These are phyloP conservation scores for Molanna angustata DNA, from an alignment of 2,888 invertebrate species.

Conservation along the genomic window DNA sequence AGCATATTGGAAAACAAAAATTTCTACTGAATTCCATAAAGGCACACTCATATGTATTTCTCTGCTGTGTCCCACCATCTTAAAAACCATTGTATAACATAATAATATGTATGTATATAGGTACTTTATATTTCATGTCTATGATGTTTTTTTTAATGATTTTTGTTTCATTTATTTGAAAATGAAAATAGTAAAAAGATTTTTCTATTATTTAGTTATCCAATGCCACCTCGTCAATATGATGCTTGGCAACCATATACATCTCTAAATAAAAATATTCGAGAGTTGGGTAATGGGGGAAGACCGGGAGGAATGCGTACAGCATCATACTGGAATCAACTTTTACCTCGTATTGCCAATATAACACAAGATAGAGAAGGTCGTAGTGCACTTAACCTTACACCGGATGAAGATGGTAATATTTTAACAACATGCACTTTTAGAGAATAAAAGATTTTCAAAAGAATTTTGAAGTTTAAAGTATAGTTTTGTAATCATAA, in stretches of 20 bases:
- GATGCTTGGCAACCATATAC: slow-evolving; percentile 62
- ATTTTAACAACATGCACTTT: background rate
- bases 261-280: slow-evolving; percentile 49
- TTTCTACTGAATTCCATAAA: too few species aligned
- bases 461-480: background rate
- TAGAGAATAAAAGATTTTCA: background rate
- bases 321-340: slow-evolving; percentile 45
- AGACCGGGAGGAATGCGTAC: slow-evolving; percentile 16
- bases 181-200: too few species aligned
- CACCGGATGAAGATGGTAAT: slow-evolving; percentile 14
- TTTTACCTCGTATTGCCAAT: slow-evolving; percentile 42
- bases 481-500: too few species aligned
- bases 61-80: too few species aligned
- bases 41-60: too few species aligned
- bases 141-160: too few species aligned
- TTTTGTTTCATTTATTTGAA: too few species aligned
- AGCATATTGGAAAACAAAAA: too few species aligned
- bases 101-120: too few species aligned
- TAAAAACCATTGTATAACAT: too few species aligned
- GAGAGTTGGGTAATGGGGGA: slow-evolving; percentile 42
- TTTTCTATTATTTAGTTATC: too few species aligned
- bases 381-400: slow-evolving; percentile 6
- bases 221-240: slow-evolving; percentile 51
- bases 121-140: too few species aligned
- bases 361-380: slow-evolving; percentile 25